Base-by-base conservation (phyloP, 2,888 invertebrate species). In the Eueremaeus valkanovi region DNA sequence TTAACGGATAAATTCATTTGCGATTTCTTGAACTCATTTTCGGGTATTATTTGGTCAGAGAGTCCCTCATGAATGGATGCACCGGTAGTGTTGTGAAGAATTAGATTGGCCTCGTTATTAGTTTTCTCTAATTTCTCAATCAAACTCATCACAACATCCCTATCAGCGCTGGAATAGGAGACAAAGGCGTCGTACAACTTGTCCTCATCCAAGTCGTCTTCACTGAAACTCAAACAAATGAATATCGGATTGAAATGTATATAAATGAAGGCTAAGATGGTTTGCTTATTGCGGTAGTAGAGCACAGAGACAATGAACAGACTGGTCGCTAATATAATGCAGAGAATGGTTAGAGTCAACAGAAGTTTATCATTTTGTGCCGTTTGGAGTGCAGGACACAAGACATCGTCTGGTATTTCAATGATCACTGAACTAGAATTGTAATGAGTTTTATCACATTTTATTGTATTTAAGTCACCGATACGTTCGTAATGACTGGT, bases 151-250 rank as follows among this genome's bases (percentile, higher is more conserved):
- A 79, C 80, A 18, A 80, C 74, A 73, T 80, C 80, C 5, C 79
- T 75, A 73, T 80, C 80, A 11, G 77, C 75, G 36, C 78, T 77
- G 18, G 80, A 79, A 68, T 80, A 80, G 5, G 79, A 79, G 5
- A 80, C 78, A 66, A 80, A 80, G 1, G 80, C 80, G 58, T 80
- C 80, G 68, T 80, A 80, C 13, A 78, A 75, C 74, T 80, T 80
- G 33, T 80, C 80, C 72, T 79, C 80, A 63, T 80, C 80, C 40
- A 80, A 73, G 51, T 80, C 80, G 24, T 78, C 78, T 76, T 80
- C 80, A 45, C 66, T 79, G 75, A 80, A 80, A 63, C 66, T 70
- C 29, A 80, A 76, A 72, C 79, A 80, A 31, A 78, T 76, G 68
- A 80, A 80, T 3, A 80, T 77, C 21, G 79, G 77, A 73, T 80